Percentiles rank a stretch among this genome's conserved stretches.
These are phyloP conservation scores for Cottus gobio DNA, from an alignment of 2,113 vertebrate genomes.

Conservation along the genomic window DNA sequence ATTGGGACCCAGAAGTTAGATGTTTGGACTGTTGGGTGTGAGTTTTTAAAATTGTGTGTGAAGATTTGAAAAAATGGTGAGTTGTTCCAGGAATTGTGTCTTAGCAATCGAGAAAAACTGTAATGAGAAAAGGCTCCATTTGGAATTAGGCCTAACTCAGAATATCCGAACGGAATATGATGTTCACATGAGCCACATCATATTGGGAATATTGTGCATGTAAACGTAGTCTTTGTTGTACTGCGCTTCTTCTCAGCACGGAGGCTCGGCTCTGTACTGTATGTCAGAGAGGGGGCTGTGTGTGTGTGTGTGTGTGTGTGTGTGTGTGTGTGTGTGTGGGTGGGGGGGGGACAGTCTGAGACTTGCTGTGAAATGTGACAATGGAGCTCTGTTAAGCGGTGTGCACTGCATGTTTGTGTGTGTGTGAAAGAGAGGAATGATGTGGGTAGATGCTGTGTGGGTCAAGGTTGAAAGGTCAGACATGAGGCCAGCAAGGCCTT, in stretches of 20 bases:
- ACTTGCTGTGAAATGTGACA: slow-evolving; percentile 73
- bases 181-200: background rate
- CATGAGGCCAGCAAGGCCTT: slow-evolving; percentile 4
- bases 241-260: slow-evolving; percentile 1
- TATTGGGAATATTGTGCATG: background rate
- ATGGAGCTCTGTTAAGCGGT: slow-evolving; percentile 69
- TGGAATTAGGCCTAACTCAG: background rate
- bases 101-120: too few relatives aligned
- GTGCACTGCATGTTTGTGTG: slow-evolving; percentile 33
- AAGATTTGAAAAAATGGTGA: too few relatives aligned
- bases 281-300: slow-evolving; percentile 1
- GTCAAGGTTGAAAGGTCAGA: slow-evolving; percentile 61
- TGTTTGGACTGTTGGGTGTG: too few relatives aligned
- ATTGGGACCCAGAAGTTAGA: too few relatives aligned
- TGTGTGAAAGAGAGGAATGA: slow-evolving; percentile 41
- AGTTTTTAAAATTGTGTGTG: too few relatives aligned
- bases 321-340: slow-evolving; percentile 25
- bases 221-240: slow-evolving; percentile 29
- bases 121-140: background rate
- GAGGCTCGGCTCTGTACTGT: slow-evolving; percentile 23
- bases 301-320: slow-evolving; percentile 13
- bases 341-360: slow-evolving; percentile 34
- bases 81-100: too few relatives aligned
- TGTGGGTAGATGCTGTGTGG: slow-evolving; percentile 50
- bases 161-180: background rate